Evolutionary conservation across 2,888 invertebrate genomes (phyloP), one percentile per base, ranked within the genome.

Genomic region (Eucriotettix oculatus): DNA sequence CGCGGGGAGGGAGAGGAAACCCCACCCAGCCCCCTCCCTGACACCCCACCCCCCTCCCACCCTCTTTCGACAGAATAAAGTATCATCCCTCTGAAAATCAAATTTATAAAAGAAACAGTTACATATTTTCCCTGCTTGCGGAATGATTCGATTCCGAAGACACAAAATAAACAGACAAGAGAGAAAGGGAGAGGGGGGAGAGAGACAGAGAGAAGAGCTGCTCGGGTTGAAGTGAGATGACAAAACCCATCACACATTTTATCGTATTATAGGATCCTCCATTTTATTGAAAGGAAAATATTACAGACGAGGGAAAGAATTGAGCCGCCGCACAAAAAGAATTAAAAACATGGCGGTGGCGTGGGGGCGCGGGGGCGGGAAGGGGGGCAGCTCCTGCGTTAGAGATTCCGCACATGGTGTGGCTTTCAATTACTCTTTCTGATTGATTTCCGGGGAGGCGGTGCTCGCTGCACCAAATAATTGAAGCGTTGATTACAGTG

Each of bases 401-500:
- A 59, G 60, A 56, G 57, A 57, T 57, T 57, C 60, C 57, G 52
- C 42, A 56, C 56, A 54, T 60, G 56, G 57, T 60, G 60, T 60
- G 53, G 60, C 57, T 60, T 60, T 60, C 56, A 56, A 60, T 56
- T 60, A 56, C 56, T 53, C 56, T 60, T 60, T 57, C 43, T 60
- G 57, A 60, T 60, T 60, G 60, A 60, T 60, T 60, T 53, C 54
- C 54, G 16, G 58, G 52, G 57, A 42, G 57, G 40, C 59, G 42
- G 59, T 44, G 54, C n/a, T 54, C 56, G 57, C 57, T 42, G 60
- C 60, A 53, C 56, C 59, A 63, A 62, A 63, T 62, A 63, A 63
- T 62, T 62, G 61, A 63, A 63, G 60, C 62, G 61, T 62, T 63
- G 63, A 63, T 63, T 63, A 62, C 61, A 57, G 54, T 52, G 58